Base-by-base conservation (phyloP, 2,797 vertebrate species). In the Novumbra hubbsi region DNA sequence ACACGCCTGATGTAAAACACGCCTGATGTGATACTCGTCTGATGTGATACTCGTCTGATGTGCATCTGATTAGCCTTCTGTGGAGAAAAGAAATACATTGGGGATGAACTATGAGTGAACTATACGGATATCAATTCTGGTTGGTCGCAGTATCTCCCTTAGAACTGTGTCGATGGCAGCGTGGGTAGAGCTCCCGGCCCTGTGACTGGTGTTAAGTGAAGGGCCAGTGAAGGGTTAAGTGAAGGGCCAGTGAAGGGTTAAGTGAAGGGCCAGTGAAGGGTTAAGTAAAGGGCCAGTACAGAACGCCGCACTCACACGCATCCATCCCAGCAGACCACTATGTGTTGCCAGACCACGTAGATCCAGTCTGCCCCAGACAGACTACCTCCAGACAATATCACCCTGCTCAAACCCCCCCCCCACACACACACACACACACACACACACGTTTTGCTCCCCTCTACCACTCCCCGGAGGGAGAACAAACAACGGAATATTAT, bases 351-450 rank as follows among this genome's bases (percentile, higher is more conserved):
- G 80, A 78, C 76, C 85, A 85, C 87, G 70, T 80, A 48, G 83
- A 77, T 88, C 84, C 79, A 76, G 76, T 87, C 83, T 76, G 70
- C 77, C 83, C 85, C 84, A 78, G 87, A 90, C 92, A 79, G 87
- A 90, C 92, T 90, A 92, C 91, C 91, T 92, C 89, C 89, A 86
- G 79, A 88, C 81, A 87, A 75, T 86, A 81, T 86, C 69, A 76
- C 78, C 89, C 57, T 52, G 72, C 62, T 73, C 27, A 38, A 2
- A 64, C 45, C 75, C 65, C 68, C 32, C 57, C 66, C 38, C 71
- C 68, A n/a, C n/a, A n/a, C n/a, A n/a, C n/a, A n/a, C n/a, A n/a
- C n/a, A n/a, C n/a, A n/a, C n/a, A n/a, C n/a, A n/a, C n/a, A n/a
- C n/a, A n/a, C n/a, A n/a, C n/a, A n/a, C n/a, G n/a, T 68, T 74